Evolutionary conservation across 2,888 invertebrate genomes (phyloP).

Genomic region (Cheilosia pagana): DNA sequence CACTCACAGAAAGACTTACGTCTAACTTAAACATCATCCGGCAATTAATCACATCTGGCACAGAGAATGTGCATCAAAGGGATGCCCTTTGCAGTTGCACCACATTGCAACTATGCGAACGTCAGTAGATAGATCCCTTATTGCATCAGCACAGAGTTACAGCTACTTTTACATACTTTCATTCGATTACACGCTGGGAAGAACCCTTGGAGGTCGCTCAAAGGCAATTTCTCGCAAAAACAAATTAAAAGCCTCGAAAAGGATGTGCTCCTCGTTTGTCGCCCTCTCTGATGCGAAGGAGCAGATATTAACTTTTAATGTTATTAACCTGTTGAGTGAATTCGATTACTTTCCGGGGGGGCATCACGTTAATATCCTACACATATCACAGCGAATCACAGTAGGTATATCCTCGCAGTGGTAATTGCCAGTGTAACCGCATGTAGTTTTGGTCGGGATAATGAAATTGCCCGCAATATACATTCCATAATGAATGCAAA

Average conservation of each 20-base stretch:
- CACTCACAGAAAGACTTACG: neutral
- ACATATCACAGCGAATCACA: constrained; percentile 19
- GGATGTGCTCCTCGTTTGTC: neutral
- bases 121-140: constrained; percentile 3
- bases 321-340: constrained; percentile 53
- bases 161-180: constrained; percentile 6
- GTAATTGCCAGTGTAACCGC: constrained; percentile 29
- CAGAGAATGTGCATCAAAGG: constrained; percentile 14
- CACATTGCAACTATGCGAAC: neutral
- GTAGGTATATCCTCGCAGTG: constrained; percentile 11
- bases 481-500: constrained; percentile 50
- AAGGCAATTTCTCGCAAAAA: constrained; percentile 39
- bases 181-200: constrained; percentile 32
- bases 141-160: neutral
- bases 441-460: constrained; percentile 1
- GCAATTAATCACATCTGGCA: constrained; percentile 5
- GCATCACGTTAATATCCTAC: constrained; percentile 8
- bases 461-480: neutral
- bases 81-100: constrained; percentile 6
- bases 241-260: constrained; percentile 40
- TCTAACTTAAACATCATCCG: neutral
- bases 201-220: constrained; percentile 1
- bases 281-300: neutral
- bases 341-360: constrained; percentile 16
- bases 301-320: constrained; percentile 36